A percentile compares a stretch with the other conserved stretches of the same genome.
Conservation (phyloP, 2,113 vertebrate genomes). For the Gopherus flavomarginatus region DNA sequence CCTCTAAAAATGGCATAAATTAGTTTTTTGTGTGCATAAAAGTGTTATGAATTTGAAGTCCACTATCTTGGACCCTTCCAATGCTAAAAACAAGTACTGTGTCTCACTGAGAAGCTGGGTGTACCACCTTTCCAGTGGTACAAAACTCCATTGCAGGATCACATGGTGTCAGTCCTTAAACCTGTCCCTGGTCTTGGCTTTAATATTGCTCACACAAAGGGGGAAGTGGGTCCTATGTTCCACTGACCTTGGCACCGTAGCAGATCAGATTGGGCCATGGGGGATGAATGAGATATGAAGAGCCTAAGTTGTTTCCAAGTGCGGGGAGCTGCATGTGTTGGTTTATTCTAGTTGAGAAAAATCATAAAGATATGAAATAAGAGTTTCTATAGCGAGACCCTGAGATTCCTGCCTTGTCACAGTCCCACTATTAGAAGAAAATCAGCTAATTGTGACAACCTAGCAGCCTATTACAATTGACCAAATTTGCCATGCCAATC, state of each 20-base stretch:
- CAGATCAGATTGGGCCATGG: neutral
- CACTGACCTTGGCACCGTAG: neutral
- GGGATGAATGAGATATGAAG: neutral
- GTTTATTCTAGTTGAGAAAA: neutral
- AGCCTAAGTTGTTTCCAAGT: neutral
- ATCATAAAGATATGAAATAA: neutral
- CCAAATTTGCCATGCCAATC: neutral
- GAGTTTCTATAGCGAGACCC: neutral
- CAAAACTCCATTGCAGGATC: neutral
- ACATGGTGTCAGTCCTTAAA: no score
- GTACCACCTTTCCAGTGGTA: neutral
- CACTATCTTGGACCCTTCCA: neutral
- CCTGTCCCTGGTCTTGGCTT: no score
- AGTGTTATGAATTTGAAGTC: neutral
- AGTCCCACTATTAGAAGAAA: neutral
- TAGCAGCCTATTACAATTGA: neutral
- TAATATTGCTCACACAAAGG: neutral
- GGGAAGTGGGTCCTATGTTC: neutral
- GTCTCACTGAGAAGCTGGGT: neutral
- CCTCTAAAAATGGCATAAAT: neutral
- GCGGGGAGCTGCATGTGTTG: neutral
- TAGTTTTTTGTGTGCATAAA: neutral
- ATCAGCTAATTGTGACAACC: neutral
- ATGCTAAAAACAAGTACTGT: neutral
- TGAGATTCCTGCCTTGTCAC: neutral